Evolutionary conservation across 2,888 invertebrate species (phyloP).

Genomic region (Latheticus oryzae): DNA sequence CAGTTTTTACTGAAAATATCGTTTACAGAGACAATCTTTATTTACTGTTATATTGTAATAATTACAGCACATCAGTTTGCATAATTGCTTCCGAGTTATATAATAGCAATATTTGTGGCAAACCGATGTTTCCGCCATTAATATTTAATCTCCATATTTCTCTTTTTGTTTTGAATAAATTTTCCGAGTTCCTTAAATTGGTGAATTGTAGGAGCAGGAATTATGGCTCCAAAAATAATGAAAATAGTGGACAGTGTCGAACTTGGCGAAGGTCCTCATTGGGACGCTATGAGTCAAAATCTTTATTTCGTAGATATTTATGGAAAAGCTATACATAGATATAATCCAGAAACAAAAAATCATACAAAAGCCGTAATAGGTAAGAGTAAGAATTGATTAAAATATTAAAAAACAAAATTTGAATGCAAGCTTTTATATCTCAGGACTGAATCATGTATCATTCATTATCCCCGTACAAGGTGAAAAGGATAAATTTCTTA

Average conservation of each 20-base stretch:
- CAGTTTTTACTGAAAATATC: too few species aligned
- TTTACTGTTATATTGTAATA: too few species aligned
- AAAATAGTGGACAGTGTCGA: conserved; percentile 66
- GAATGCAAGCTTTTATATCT: too few species aligned
- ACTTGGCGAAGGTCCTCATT: conserved; percentile 79
- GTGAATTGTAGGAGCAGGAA: neutral
- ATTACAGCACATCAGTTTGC: too few species aligned
- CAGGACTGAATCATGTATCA: conserved; percentile 54
- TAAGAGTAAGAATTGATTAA: conserved; percentile 45
- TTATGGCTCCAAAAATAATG: conserved; percentile 55
- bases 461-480: conserved; percentile 75
- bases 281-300: conserved; percentile 72
- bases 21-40: too few species aligned
- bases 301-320: conserved; percentile 76
- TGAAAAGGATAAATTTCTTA: conserved; percentile 70
- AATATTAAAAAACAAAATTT: conserved; percentile 7
- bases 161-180: too few species aligned
- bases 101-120: too few species aligned
- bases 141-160: too few species aligned
- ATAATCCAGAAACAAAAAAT: conserved; percentile 50
- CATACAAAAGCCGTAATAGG: conserved; percentile 53
- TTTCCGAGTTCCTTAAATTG: too few species aligned
- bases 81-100: too few species aligned
- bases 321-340: conserved; percentile 53
- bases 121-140: too few species aligned